Evolutionary conservation across 1,140 invertebrate genomes (phyloP), one percentile per base, ranked within the genome.

Genomic region (Mesaphorura yosii): DNA sequence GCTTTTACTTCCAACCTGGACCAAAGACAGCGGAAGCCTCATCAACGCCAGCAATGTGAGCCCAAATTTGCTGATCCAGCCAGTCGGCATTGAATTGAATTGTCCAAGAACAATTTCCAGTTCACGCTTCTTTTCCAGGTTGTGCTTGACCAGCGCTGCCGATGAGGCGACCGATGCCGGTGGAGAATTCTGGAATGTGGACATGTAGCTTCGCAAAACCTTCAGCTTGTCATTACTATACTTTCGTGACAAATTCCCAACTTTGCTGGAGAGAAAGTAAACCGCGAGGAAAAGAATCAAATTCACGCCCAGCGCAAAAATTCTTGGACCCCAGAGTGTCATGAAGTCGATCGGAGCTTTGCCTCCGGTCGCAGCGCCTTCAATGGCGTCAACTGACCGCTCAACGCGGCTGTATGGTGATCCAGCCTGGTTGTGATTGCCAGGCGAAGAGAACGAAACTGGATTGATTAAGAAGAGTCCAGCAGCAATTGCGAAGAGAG

Each of bases 381-480:
- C 6, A 3, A n/a, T 20, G 10, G 22, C 45, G 23, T 38, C 51
- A 34, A 57, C 40, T 7, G 51, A 51, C 31, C 54, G 38, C 19
- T 50, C 46, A 1, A 57, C 54, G 28, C 54, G 42, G 38, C 50
- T 53, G 14, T 44, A 38, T 2, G 19, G 49, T 37, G 34, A 2
- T 31, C 34, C 26, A 22, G 28, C 38, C 37, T 17, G n/a, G 1
- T 26, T 20, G 4, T 17, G 5, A 7, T 10, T n/a, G 17, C 6
- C 22, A 20, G 22, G 17, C n/a, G 6, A 5, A 6, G 10, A 10
- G 10, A 41, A 19, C 6, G 45, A 52, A 1, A 55, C 51, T 0
- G 61, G 61, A 51, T 63, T 63, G 20, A 63, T 58, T 6, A 63
- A 46, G 38, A 63, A 63, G 12, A 63, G 25, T 15, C 61, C 61